Conservation (phyloP, 2,888 invertebrate species). For the Drosophila borborema region DNA sequence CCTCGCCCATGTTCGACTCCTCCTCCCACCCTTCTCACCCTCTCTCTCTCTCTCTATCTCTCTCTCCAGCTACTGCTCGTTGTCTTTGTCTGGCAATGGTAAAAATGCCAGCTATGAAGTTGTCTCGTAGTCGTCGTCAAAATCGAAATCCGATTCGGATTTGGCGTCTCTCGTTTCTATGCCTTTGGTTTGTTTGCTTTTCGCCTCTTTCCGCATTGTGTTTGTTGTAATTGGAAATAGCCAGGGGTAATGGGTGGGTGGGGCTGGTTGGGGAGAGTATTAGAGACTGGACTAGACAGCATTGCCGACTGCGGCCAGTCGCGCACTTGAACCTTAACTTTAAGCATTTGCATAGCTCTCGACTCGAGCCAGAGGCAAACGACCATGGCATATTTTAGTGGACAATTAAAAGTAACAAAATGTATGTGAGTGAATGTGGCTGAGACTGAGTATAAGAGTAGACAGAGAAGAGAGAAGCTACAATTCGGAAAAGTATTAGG, state of each 20-base stretch:
- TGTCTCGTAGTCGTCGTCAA: constrained; percentile 48
- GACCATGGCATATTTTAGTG: constrained; percentile 48
- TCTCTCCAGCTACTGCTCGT: constrained; percentile 5
- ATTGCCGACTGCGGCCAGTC: constrained; percentile 43
- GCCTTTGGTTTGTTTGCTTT: constrained; percentile 27
- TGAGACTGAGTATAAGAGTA: not conserved
- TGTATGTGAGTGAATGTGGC: constrained; percentile 5
- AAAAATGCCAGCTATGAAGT: constrained; percentile 53
- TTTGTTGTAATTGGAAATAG: constrained; percentile 52
- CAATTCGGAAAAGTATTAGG: not conserved
- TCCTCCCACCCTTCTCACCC: not conserved
- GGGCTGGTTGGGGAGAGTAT: not conserved
- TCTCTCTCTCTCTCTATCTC: constrained; percentile 12
- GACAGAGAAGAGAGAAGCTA: not conserved
- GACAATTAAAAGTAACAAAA: constrained; percentile 65
- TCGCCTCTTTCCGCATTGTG: constrained; percentile 16
- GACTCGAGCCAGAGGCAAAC: constrained; percentile 26
- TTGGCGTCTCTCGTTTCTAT: constrained; percentile 26
- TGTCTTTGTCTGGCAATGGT: constrained; percentile 28
- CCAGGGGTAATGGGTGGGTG: not conserved
- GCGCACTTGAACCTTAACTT: constrained; percentile 55
- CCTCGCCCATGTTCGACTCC: constrained; percentile 26
- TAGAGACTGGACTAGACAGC: not conserved
- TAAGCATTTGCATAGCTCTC: constrained; percentile 71
- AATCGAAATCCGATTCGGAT: constrained; percentile 55